Evolutionary conservation across 2,888 invertebrate species (phyloP).

Genomic region (Agrochola lychnidis): DNA sequence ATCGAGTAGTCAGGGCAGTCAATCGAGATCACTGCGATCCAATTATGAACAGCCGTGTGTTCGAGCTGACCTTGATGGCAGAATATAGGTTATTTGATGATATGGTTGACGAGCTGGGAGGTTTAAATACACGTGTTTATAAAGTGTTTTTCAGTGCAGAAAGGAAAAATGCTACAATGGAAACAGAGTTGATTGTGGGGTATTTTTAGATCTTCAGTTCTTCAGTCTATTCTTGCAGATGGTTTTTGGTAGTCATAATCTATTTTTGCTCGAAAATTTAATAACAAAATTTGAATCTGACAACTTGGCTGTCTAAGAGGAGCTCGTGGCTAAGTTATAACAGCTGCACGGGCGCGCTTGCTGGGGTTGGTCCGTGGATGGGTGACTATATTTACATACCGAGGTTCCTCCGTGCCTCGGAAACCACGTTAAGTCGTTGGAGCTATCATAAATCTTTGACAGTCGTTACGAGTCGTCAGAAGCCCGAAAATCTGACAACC

Average conservation of each 20-base stretch:
- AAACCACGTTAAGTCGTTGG: too few species aligned
- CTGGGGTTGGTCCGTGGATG: too few species aligned
- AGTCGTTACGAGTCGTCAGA: too few species aligned
- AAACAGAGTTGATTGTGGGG: too few species aligned
- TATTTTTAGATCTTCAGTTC: too few species aligned
- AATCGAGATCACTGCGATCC: slow-evolving; percentile 31
- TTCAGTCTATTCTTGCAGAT: background rate
- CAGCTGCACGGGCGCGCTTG: too few species aligned
- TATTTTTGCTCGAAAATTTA: background rate
- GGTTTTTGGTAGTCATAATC: background rate
- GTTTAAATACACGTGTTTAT: background rate
- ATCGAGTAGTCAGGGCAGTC: slow-evolving; percentile 8
- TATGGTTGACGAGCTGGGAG: background rate
- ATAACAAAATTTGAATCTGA: background rate
- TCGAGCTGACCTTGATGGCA: slow-evolving; percentile 34
- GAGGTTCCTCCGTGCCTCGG: too few species aligned
- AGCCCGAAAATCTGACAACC: too few species aligned
- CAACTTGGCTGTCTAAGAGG: background rate
- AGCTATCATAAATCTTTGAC: too few species aligned
- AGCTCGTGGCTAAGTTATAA: too few species aligned
- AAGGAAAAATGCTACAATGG: background rate
- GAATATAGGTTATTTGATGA: slow-evolving; percentile 2
- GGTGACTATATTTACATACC: too few species aligned
- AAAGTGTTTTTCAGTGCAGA: background rate
- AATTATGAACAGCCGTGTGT: slow-evolving; percentile 36